phyloP scores from a whole-genome alignment of 2,888 invertebrate genomes.

The Holacanthella duospinosa region DNA sequence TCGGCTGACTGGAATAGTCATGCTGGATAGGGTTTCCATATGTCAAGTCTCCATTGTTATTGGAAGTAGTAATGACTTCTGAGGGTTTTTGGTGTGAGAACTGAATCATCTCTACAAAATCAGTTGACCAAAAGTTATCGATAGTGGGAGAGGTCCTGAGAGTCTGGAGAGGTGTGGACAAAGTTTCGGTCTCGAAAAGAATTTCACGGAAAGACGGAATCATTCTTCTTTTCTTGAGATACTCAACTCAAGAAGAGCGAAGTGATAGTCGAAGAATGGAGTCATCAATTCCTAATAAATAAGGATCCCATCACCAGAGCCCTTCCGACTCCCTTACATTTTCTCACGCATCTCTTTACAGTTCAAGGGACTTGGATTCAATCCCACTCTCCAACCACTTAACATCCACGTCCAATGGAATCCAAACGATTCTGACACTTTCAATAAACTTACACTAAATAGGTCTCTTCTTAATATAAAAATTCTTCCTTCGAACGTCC shows the following conservation, averaged over 20 bases:
- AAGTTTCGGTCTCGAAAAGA: conserved; percentile 20
- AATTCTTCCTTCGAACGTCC: too few relatives aligned
- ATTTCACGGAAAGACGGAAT: conserved; percentile 29
- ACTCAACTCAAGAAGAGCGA: not conserved
- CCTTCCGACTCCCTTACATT: not conserved
- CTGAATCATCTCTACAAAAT: conserved; percentile 13
- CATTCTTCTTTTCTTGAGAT: conserved; percentile 15
- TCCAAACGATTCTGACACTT: not conserved
- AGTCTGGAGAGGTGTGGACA: conserved; percentile 15
- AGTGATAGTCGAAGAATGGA: not conserved
- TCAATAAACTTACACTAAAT: not conserved
- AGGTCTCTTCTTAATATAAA: not conserved
- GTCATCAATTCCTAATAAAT: not conserved
- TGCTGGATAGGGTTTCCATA: too few relatives aligned
- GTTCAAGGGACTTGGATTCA: too few relatives aligned
- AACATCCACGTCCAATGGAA: not conserved
- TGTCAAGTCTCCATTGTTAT: not conserved
- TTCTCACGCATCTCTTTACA: not conserved
- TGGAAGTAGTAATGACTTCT: conserved; percentile 10
- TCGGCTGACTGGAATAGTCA: not conserved
- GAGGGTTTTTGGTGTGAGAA: conserved; percentile 14
- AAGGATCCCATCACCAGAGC: not conserved
- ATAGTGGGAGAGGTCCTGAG: conserved; percentile 11
- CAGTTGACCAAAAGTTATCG: conserved; percentile 29
- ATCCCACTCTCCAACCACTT: too few relatives aligned